Evolutionary conservation across 2,113 vertebrate species (phyloP), one percentile per base, ranked within the genome.

Genomic region (Prunella himalayana): DNA sequence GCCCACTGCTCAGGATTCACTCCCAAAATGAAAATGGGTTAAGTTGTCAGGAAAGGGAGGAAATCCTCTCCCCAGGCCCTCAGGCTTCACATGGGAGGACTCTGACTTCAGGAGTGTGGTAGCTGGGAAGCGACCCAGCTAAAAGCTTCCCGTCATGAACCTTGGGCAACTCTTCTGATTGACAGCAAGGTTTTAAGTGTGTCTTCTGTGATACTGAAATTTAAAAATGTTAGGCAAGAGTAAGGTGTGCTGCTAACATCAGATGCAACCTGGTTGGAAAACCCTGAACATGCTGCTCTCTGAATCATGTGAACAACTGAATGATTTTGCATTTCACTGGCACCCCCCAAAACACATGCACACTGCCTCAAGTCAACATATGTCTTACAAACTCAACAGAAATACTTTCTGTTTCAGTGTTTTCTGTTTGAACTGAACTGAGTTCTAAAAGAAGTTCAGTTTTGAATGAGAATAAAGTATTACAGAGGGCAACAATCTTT

Each of bases 331-430:
- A 35, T 90, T 69, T 82, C 47, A 78, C 28, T 63, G 31, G n/a
- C 42, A 63, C 2, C 18, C 18, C n/a, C 47, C 2, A 2, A 77
- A 77, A 81, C 54, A 11, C 9, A 54, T 0, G 3, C 1, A 3
- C 3, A 1, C 28, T 73, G 51, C 21, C 66, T 53, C 37, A 44
- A 56, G 10, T 27, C 27, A 70, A 17, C 45, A 16, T 10, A 13
- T 47, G 51, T 64, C 33, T 69, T 69, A 78, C 18, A 70, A 70
- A 44, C 12, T 75, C 51, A 25, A 49, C 11, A 78, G 45, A 75
- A 65, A 47, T 18, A 53, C 23, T 57, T 86, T 18, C 5, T 82
- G 33, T 41, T 73, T 68, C 6, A 41, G 25, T 28, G 21, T 14
- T 53, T 77, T 80, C 87, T 63, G 45, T 61, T 70, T 47, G 68